phyloP scores from a whole-genome alignment of 92 coral and sea anemone species.

The Heteractis magnifica region DNA sequence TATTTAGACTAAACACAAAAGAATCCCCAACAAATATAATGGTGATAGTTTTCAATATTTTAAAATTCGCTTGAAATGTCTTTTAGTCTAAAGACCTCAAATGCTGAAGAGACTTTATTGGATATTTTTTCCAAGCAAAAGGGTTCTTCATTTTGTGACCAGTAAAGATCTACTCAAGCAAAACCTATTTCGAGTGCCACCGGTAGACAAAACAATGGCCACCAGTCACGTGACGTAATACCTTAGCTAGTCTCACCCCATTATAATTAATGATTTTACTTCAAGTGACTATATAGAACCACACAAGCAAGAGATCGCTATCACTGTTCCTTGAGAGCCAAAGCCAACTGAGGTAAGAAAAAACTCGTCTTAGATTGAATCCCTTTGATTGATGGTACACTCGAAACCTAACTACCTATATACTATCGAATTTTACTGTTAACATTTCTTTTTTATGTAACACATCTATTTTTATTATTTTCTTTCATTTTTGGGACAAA shows the following conservation, averaged over 20 bases:
- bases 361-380: background rate
- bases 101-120: background rate
- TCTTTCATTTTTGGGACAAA: background rate
- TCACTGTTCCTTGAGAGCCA: slow-evolving; percentile 15
- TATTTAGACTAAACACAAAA: background rate
- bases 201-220: slow-evolving; percentile 22
- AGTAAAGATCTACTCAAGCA: slow-evolving; percentile 16
- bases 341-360: slow-evolving; percentile 29
- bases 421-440: background rate
- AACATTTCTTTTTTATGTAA: background rate
- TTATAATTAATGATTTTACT: slow-evolving; percentile 45
- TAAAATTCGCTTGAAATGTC: background rate
- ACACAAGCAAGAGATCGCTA: background rate
- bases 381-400: background rate
- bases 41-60: background rate
- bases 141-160: background rate
- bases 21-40: background rate
- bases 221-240: slow-evolving; percentile 26
- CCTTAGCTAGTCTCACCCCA: slow-evolving; percentile 16
- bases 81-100: background rate
- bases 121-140: background rate
- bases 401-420: background rate
- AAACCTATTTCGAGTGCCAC: slow-evolving; percentile 14
- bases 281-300: slow-evolving; percentile 26
- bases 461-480: background rate